These are phyloP conservation scores for Epinephelus lanceolatus DNA, from an alignment of 2,113 vertebrate species.

Conservation along the genomic window DNA sequence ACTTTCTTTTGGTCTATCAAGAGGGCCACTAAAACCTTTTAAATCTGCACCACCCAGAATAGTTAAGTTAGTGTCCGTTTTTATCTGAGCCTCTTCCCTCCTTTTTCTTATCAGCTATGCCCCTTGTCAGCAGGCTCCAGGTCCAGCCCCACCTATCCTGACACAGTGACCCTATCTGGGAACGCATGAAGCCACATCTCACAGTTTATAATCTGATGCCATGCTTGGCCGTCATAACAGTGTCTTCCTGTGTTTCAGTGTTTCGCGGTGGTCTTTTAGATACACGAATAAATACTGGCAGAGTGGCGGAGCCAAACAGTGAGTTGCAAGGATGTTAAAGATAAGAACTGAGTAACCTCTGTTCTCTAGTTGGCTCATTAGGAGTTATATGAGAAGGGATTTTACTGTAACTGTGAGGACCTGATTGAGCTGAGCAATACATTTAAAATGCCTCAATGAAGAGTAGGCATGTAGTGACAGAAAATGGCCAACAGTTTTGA, in stretches of 20 bases:
- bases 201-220: constrained; percentile 8
- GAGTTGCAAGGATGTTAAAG: constrained; percentile 4
- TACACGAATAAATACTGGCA: constrained; percentile 6
- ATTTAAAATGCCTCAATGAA: neutral
- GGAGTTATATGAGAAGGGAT: neutral
- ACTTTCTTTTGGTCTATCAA: neutral
- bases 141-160: constrained; percentile 56
- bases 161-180: constrained; percentile 47
- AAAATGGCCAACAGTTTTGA: neutral
- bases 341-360: neutral
- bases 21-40: neutral
- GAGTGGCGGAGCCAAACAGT: neutral
- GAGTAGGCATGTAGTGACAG: neutral
- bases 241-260: constrained; percentile 5
- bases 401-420: neutral
- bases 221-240: no score
- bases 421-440: neutral
- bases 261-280: neutral
- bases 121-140: constrained; percentile 44
- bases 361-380: neutral
- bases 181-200: constrained; percentile 41
- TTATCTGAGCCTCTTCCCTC: constrained; percentile 42
- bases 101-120: constrained; percentile 58
- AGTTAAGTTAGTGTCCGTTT: neutral
- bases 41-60: neutral